Conservation (phyloP, 2,113 vertebrate genomes). For the Romanogobio albipinnatus region DNA sequence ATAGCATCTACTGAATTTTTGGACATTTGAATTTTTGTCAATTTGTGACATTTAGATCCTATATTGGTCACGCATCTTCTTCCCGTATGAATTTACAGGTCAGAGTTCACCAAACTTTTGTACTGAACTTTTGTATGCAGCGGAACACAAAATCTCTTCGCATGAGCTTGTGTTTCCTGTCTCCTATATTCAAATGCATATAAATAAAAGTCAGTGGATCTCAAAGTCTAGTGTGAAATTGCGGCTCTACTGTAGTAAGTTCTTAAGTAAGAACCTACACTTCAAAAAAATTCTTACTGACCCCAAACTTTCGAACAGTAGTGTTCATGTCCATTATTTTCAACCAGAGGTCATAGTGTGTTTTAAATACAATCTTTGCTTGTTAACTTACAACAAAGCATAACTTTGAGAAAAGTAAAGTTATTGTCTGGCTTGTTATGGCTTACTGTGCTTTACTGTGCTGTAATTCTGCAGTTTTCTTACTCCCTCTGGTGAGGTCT, state of each 20-base stretch:
- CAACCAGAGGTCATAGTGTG: not conserved
- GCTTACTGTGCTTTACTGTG: conserved; percentile 2
- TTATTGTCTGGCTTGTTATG: not conserved
- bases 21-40: not conserved
- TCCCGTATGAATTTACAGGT: not conserved
- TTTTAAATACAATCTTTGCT: not conserved
- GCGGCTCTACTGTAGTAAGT: not conserved
- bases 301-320: not conserved
- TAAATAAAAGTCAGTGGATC: not conserved
- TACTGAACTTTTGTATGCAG: not conserved
- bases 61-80: not conserved
- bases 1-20: not conserved
- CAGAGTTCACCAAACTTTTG: not conserved
- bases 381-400: not conserved
- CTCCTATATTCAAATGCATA: not conserved
- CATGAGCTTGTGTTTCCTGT: not conserved
- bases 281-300: not conserved
- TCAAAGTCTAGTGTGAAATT: not conserved
- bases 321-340: not conserved
- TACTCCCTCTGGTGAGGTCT: conserved; percentile 20
- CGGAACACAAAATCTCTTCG: not conserved
- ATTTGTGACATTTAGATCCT: not conserved
- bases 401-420: not conserved
- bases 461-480: not conserved
- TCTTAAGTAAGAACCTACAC: not conserved